Conservation (phyloP, 2,888 invertebrate species). For the Gnatocerus cornutus region DNA sequence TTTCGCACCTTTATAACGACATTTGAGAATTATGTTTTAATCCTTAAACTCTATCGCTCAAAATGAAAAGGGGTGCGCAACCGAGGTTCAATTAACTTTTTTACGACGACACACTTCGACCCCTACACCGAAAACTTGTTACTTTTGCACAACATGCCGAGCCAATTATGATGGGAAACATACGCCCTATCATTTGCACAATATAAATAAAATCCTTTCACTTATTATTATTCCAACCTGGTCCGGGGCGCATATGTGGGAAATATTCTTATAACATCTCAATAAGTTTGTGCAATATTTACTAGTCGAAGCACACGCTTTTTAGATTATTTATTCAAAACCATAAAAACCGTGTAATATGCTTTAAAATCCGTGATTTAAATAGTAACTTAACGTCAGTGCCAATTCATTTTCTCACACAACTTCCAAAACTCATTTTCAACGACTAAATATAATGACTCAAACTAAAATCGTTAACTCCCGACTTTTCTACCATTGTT, state of each 20-base stretch:
- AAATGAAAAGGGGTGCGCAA: slow-evolving; percentile 24
- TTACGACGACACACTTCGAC: slow-evolving; percentile 15
- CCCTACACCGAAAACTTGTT: slow-evolving; percentile 14
- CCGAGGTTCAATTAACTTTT: slow-evolving; percentile 32
- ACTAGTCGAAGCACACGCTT: slow-evolving; percentile 39
- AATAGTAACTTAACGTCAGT: slow-evolving; percentile 16
- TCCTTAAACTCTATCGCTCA: slow-evolving; percentile 31
- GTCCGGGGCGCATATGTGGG: slow-evolving; percentile 43
- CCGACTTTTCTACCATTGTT: slow-evolving; percentile 31
- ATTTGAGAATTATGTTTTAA: slow-evolving; percentile 39
- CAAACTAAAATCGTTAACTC: slow-evolving; percentile 33
- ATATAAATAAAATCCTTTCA: slow-evolving; percentile 44
- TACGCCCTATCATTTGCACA: slow-evolving; percentile 34
- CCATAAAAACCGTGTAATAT: slow-evolving; percentile 36
- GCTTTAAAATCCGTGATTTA: slow-evolving; percentile 41
- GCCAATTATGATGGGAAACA: slow-evolving; percentile 36
- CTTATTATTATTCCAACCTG: slow-evolving; percentile 45
- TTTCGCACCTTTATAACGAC: slow-evolving; percentile 44
- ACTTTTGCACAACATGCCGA: slow-evolving; percentile 9
- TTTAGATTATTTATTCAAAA: slow-evolving; percentile 48
- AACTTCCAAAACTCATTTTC: slow-evolving; percentile 30
- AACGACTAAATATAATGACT: slow-evolving; percentile 24
- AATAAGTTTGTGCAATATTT: slow-evolving; percentile 45
- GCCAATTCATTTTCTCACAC: slow-evolving; percentile 19
- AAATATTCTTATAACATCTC: slow-evolving; percentile 48